Percentiles rank a stretch among this genome's conserved stretches.
These are phyloP conservation scores for Corythaixoides concolor DNA, from an alignment of 2,113 vertebrate species.

Conservation along the genomic window DNA sequence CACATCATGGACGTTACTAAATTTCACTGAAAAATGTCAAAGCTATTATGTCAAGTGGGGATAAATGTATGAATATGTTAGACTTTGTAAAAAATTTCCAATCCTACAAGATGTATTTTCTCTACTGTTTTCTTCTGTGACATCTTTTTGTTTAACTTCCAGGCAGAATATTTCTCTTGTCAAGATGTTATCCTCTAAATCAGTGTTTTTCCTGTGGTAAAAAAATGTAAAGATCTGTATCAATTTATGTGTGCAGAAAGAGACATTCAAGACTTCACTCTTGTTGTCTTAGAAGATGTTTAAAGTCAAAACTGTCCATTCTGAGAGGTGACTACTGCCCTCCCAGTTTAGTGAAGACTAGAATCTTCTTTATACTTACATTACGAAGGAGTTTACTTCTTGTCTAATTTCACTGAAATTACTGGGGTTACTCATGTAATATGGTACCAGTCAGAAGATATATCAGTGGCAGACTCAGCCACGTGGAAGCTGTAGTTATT, in stretches of 20 bases:
- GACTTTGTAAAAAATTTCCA: neutral
- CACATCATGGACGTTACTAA: neutral
- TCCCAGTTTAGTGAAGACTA: neutral
- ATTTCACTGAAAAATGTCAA: neutral
- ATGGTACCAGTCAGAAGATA: neutral
- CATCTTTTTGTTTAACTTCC: neutral
- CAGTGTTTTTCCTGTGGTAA: neutral
- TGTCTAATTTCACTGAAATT: conserved; percentile 15
- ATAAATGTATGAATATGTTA: neutral
- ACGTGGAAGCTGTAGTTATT: conserved; percentile 10
- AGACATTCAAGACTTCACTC: neutral
- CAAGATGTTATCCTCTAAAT: neutral
- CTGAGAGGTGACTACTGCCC: neutral
- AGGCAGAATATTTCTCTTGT: neutral
- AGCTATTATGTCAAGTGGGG: neutral
- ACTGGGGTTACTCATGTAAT: neutral
- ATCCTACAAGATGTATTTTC: neutral
- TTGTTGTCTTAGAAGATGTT: neutral
- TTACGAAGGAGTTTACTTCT: neutral
- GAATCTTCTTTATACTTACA: neutral
- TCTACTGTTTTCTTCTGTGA: neutral
- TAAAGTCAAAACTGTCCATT: neutral
- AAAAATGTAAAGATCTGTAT: neutral
- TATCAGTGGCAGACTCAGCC: neutral
- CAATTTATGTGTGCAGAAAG: neutral